These are phyloP conservation scores for Coelinius sp. DNA, from an alignment of 2,888 invertebrate species.

Conservation along the genomic window DNA sequence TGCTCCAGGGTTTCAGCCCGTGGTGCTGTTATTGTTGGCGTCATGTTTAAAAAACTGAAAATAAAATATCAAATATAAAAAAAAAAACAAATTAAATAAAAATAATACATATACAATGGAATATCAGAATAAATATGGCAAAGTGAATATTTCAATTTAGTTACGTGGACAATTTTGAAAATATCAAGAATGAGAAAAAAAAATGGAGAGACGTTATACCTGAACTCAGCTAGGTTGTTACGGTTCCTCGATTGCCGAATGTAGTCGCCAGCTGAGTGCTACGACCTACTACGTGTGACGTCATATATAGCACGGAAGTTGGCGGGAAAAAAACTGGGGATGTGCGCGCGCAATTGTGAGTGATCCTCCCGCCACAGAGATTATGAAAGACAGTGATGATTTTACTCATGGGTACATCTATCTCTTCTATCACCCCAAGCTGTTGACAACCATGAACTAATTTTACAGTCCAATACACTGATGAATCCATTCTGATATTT, in stretches of 20 bases:
- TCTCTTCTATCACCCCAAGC: background rate
- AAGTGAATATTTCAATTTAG: background rate
- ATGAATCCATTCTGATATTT: too few relatives aligned
- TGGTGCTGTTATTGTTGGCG: slow-evolving; percentile 20
- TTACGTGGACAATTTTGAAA: background rate
- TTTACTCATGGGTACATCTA: background rate
- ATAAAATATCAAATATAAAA: background rate
- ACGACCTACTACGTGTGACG: slow-evolving; percentile 65
- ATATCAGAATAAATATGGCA: too few relatives aligned
- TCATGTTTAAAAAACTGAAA: background rate
- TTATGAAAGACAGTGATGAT: background rate
- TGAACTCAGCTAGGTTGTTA: slow-evolving; percentile 39
- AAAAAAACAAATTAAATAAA: background rate
- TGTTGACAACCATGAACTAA: slow-evolving; percentile 24
- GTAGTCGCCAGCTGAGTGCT: slow-evolving; percentile 61
- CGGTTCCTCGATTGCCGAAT: slow-evolving; percentile 58
- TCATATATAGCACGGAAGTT: slow-evolving; percentile 65
- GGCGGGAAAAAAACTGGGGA: slow-evolving; percentile 58
- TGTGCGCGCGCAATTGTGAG: slow-evolving; percentile 63
- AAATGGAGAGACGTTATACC: background rate
- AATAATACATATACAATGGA: too few relatives aligned
- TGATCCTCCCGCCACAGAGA: slow-evolving; percentile 31
- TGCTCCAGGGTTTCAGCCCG: slow-evolving; percentile 77
- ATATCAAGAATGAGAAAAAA: background rate
- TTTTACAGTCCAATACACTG: background rate